These are phyloP conservation scores for Nycticorax nycticorax DNA, from an alignment of 2,113 vertebrate genomes.

Conservation along the genomic window DNA sequence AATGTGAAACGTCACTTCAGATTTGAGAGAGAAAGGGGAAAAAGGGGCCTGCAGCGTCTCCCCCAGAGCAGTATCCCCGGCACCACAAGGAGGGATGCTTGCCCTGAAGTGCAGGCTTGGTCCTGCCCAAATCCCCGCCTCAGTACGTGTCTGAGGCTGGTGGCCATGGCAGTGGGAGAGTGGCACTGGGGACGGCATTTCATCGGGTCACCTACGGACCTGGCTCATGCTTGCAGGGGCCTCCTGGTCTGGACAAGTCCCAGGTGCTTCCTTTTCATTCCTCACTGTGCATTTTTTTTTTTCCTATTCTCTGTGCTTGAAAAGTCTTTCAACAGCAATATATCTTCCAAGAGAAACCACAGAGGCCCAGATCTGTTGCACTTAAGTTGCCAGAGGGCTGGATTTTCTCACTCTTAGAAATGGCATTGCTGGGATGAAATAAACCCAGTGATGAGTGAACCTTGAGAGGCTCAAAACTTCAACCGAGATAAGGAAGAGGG, in stretches of 20 bases:
- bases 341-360: slow-evolving; percentile 7
- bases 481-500: not conserved
- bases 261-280: not conserved
- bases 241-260: not conserved
- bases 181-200: not conserved
- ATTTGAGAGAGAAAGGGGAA: not conserved
- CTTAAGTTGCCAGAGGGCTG: not conserved
- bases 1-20: not conserved
- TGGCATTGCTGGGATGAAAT: not conserved
- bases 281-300: not conserved
- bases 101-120: not conserved
- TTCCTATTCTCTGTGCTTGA: not conserved
- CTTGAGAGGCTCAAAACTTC: slow-evolving; percentile 1
- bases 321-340: not conserved
- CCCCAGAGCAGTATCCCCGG: not conserved
- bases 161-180: not conserved
- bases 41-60: not conserved
- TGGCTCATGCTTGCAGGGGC: not conserved
- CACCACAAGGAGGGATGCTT: not conserved
- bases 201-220: not conserved
- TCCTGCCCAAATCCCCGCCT: not conserved
- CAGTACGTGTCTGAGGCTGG: not conserved
- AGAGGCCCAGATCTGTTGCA: not conserved
- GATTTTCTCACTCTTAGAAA: slow-evolving; percentile 9
- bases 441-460: not conserved